Conservation (phyloP, 2,888 invertebrate species). For the Diaphora mendica region DNA sequence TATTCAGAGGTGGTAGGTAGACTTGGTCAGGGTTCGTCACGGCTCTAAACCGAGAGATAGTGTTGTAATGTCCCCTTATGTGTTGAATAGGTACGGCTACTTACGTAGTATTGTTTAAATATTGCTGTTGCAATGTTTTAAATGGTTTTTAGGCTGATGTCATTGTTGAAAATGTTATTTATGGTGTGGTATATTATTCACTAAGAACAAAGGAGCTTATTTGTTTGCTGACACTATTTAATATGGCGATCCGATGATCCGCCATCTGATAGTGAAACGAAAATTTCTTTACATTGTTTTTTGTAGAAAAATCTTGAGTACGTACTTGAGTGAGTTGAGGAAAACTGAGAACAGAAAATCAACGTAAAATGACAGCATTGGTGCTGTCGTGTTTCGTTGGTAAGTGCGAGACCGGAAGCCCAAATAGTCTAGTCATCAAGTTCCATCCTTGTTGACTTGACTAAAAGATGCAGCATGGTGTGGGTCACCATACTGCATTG, state of each 20-base stretch:
- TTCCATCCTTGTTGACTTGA: no score
- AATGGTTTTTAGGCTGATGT: conserved; percentile 7
- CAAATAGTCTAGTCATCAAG: no score
- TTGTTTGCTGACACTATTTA: not conserved
- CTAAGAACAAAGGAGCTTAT: not conserved
- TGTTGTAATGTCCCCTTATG: conserved; percentile 42
- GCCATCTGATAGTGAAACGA: not conserved
- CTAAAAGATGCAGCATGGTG: no score
- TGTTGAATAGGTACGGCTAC: conserved; percentile 46
- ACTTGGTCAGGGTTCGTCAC: conserved; percentile 64
- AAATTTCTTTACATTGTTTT: not conserved
- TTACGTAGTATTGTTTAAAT: conserved; percentile 31
- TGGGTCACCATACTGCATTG: no score
- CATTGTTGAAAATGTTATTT: conserved; percentile 3
- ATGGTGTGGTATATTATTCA: not conserved
- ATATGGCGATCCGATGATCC: not conserved
- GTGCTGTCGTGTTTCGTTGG: no score
- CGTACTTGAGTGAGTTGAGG: no score
- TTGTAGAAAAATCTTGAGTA: no score
- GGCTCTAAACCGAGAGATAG: conserved; percentile 54
- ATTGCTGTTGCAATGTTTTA: conserved; percentile 14
- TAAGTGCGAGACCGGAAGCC: no score
- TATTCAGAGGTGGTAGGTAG: conserved; percentile 64
- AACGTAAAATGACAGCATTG: no score
- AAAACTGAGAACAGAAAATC: no score